These are phyloP conservation scores for Lethenteron reissneri DNA, from an alignment of 2,113 vertebrate genomes.

Conservation along the genomic window DNA sequence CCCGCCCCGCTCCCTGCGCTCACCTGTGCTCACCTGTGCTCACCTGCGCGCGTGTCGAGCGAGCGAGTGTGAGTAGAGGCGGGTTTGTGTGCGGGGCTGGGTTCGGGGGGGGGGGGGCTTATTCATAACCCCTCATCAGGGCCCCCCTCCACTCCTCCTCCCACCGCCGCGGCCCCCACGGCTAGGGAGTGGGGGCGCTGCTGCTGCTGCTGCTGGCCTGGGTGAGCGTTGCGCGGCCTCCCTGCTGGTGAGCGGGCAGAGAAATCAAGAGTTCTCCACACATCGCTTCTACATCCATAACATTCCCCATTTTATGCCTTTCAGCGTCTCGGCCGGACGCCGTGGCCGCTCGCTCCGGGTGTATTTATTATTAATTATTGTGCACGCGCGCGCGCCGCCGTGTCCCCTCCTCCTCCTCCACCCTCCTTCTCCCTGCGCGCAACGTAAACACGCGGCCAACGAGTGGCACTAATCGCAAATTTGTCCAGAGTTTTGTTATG, in stretches of 20 bases:
- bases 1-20: too few species aligned
- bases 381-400: neutral
- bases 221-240: too few species aligned
- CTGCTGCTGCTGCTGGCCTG: neutral
- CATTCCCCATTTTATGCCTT: constrained; percentile 4
- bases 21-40: too few species aligned
- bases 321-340: neutral
- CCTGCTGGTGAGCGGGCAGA: too few species aligned
- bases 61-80: neutral
- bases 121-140: constrained; percentile 14
- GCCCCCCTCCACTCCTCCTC: constrained; percentile 11
- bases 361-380: neutral
- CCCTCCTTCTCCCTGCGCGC: neutral
- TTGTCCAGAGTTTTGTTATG: constrained; percentile 2
- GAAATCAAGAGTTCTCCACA: too few species aligned
- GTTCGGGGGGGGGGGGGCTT: neutral
- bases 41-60: too few species aligned
- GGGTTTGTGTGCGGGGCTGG: neutral
- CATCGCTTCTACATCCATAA: constrained; percentile 2
- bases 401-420: neutral
- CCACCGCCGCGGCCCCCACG: constrained; percentile 10
- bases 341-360: neutral
- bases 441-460: constrained; percentile 2
- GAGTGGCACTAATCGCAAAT: constrained; percentile 6
- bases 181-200: neutral